These are phyloP conservation scores for Helicoverpa assulta DNA, from an alignment of 2,888 invertebrate genomes.

Conservation along the genomic window DNA sequence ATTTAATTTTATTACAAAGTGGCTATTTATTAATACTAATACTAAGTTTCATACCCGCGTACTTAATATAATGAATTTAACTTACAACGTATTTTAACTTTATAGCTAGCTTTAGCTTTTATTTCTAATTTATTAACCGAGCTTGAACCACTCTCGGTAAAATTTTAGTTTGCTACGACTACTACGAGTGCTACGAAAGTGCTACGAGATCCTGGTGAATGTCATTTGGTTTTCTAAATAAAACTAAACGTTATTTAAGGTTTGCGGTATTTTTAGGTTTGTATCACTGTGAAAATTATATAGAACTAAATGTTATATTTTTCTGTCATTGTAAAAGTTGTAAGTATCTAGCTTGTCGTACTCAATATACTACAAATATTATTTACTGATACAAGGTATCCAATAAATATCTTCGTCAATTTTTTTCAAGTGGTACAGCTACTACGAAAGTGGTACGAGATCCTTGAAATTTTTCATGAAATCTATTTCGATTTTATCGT, in stretches of 20 bases:
- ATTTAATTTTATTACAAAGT: slow-evolving; percentile 71
- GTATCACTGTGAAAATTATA: not conserved
- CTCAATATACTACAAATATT: not conserved
- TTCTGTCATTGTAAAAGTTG: too few relatives aligned
- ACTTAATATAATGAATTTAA: slow-evolving; percentile 41
- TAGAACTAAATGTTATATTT: too few relatives aligned
- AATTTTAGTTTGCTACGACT: slow-evolving; percentile 15
- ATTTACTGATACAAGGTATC: not conserved
- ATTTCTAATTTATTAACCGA: slow-evolving; percentile 7
- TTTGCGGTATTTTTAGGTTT: not conserved
- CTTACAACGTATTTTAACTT: slow-evolving; percentile 16
- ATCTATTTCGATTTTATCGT: too few relatives aligned
- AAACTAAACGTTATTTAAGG: not conserved
- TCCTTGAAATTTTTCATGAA: not conserved
- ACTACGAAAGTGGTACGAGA: not conserved
- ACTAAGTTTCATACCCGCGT: slow-evolving; percentile 23
- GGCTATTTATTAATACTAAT: slow-evolving; percentile 47
- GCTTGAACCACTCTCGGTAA: not conserved
- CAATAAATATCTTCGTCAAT: not conserved
- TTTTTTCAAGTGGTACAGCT: not conserved
- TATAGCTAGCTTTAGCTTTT: slow-evolving; percentile 3
- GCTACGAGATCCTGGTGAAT: not conserved
- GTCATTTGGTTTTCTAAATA: not conserved
- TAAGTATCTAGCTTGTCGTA: too few relatives aligned
- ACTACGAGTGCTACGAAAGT: slow-evolving; percentile 7